Evolutionary conservation across 2,113 vertebrate species (phyloP), one percentile per base, ranked within the genome.

Genomic region (Trochalopteron elliotii): DNA sequence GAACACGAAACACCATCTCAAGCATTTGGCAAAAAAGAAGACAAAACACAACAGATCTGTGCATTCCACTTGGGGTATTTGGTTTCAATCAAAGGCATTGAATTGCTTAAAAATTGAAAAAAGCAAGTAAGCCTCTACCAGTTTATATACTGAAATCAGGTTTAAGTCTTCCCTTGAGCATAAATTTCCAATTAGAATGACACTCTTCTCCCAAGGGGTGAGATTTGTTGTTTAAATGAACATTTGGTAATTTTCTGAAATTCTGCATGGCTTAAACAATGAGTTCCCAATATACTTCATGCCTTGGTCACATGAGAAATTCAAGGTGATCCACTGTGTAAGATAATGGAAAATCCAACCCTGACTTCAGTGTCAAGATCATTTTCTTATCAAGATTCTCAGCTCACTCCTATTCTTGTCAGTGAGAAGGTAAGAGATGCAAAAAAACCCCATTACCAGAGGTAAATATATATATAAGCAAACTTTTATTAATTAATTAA

Each of bases 331-430:
- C 50, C 21, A 39, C 35, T 22, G 3, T 10, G 19, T 30, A 33
- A 72, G 21, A 20, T 21, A 40, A 27, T 23, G 28, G 37, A 57
- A 93, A 67, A 83, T 10, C 16, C 6, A 90, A 61, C 57, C 18
- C 49, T 47, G 27, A 61, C 27, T 78, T 71, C 53, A 44, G 28
- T 14, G 5, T 72, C 50, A 69, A 82, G 61, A 90, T 19, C 13
- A 53, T 79, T 94, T 56, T 78, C 78, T 65, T 74, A 55, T 14
- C 31, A 59, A 83, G 42, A 50, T 45, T 88, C 84, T 72, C 67
- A 95, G 90, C 79, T 97, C 80, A 53, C 63, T 56, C 9, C 47
- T 69, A 55, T 74, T 24, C 44, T 87, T 93, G 53, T 56, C 67
- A 90, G 56, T n/a, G 65, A 97, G 87, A 93, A 9, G 12, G 23